phyloP scores from a whole-genome alignment of 2,888 invertebrate species.

The Mesoligia furuncula region DNA sequence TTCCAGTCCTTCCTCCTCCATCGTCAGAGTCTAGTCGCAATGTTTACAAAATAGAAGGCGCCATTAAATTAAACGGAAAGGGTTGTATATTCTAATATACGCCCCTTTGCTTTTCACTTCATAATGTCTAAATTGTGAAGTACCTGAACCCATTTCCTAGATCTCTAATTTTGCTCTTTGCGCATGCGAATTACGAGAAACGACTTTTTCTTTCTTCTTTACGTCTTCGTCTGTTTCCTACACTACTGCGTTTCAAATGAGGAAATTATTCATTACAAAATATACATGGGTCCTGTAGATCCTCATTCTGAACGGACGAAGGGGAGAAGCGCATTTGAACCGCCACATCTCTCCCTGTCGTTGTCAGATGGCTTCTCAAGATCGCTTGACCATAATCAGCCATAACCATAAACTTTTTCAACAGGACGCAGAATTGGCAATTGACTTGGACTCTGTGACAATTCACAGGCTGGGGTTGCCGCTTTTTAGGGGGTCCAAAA shows the following conservation, averaged over 20 bases:
- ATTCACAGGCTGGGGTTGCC: background rate
- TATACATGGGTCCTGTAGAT: background rate
- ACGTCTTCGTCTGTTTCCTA: conserved; percentile 17
- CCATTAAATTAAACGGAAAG: background rate
- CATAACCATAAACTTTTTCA: conserved; percentile 20
- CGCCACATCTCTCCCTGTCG: background rate
- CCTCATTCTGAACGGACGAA: conserved; percentile 4
- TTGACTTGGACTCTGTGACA: background rate
- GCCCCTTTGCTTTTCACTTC: conserved; percentile 1
- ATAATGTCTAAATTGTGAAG: conserved; percentile 6
- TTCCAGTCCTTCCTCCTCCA: conserved; percentile 8
- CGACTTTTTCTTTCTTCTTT: conserved; percentile 40
- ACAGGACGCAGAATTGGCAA: conserved; percentile 1
- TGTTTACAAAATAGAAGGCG: conserved; percentile 5
- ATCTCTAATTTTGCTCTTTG: conserved; percentile 10
- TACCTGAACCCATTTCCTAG: background rate
- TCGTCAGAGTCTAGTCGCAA: background rate
- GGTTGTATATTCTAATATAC: background rate
- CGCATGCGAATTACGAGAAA: background rate
- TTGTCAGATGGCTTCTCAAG: background rate
- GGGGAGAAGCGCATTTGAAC: background rate
- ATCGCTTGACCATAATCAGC: conserved; percentile 1
- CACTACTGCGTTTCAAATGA: background rate
- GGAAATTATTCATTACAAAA: background rate
- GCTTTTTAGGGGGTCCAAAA: background rate